Base-by-base conservation (phyloP, 2,797 vertebrate genomes). In the Thunnus albacares region DNA sequence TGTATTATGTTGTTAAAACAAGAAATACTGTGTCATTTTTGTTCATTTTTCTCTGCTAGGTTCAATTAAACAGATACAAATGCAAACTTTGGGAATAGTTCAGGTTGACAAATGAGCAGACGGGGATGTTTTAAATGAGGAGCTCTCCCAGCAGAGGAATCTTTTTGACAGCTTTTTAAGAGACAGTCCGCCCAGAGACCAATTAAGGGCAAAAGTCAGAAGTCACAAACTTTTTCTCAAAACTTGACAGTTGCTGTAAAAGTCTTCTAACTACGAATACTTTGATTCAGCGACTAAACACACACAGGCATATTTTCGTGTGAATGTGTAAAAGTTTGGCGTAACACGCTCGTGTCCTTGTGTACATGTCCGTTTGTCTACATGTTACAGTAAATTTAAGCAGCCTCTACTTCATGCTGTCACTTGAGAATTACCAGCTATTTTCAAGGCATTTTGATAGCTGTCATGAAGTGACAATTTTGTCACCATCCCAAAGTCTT, bases 201-300 rank as follows among this genome's bases (percentile, higher is more conserved):
- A 89, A 87, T 90, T 89, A 86, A 75, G 75, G 75, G 41, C 74
- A 77, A 64, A 83, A 79, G 77, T 83, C 82, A 79, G 55, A 85
- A 71, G 71, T 60, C 77, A 67, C 59, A 26, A 68, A 71, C 72
- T 79, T 87, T 79, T 87, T 69, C 24, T 63, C 14, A 38, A 71
- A 77, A 77, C 43, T 71, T 71, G 41, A 67, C 52, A 68, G 68
- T 55, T 68, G 28, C 60, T 81, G 22, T 63, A 47, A 45, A 74
- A 75, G 35, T 24, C 38, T 22, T 75, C 22, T 60, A 43, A 56
- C 57, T 24, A 11, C 1, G 2, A 55, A 47, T 35, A 33, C 71
- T 74, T 77, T 10, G 55, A 79, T 72, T 65, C 72, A 52, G 26
- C 65, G 49, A 12, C 41, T 49, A 5, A 63, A 61, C 56, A 49